Evolutionary conservation across 2,113 vertebrate species (phyloP).

Genomic region (Nothocercus julius): DNA sequence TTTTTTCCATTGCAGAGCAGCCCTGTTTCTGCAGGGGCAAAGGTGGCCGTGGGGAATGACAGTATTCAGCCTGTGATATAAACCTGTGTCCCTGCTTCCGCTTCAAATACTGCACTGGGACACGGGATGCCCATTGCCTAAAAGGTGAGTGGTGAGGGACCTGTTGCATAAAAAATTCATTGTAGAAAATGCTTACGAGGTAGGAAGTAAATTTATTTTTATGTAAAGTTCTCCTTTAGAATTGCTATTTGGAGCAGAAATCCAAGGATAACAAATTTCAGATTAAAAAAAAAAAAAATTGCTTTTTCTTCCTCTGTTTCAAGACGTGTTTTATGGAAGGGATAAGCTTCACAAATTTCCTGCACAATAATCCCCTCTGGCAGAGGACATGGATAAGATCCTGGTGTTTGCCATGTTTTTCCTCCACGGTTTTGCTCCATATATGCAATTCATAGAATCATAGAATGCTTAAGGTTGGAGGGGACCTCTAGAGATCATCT

Average conservation of each 20-base stretch:
- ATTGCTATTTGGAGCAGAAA: not conserved
- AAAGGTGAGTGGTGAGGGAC: not conserved
- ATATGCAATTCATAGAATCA: not conserved
- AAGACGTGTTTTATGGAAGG: fast-evolving
- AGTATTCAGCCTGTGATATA: not conserved
- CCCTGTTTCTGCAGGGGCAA: no score
- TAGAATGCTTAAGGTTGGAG: no score
- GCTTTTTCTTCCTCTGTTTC: not conserved
- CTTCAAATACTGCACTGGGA: not conserved
- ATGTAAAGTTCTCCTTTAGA: not conserved
- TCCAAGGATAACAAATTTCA: not conserved
- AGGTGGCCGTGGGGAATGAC: no score
- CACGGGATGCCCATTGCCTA: no score
- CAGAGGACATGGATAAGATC: not conserved
- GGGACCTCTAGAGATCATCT: no score
- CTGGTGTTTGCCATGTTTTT: not conserved
- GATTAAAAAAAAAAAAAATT: no score
- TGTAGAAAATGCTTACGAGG: not conserved
- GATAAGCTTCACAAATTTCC: not conserved
- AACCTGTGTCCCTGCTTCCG: not conserved
- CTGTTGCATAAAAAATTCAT: fast-evolving
- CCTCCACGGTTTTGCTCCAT: not conserved
- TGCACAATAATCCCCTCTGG: fast-evolving
- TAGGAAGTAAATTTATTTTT: not conserved
- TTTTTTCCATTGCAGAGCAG: no score